Evolutionary conservation across 2,888 invertebrate species (phyloP), one percentile per base, ranked within the genome.

Genomic region (Sinodicranocentrus sp.): DNA sequence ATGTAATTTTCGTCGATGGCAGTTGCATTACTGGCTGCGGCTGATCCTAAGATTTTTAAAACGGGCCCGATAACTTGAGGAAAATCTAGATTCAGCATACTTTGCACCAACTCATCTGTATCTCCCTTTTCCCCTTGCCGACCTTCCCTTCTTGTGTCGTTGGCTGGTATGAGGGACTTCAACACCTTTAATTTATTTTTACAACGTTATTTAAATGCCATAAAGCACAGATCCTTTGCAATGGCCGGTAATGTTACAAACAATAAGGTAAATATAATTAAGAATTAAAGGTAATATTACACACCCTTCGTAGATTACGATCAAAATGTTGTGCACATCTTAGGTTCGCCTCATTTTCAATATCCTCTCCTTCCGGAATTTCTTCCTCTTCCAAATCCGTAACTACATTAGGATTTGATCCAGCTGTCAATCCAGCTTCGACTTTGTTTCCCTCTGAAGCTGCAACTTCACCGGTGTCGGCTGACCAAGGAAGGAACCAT

Each of bases 1-100:
- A 72, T 77, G 67, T 84, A 84, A 26, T 67, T 72, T 77, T 78
- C 59, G 33, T 84, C 84, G 25, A 84, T 78, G 6, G 72, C 71
- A 10, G 77, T 84, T 17, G 78, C 72, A 72, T 84, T 84, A 17
- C 19, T 44, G 15, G 77, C 65, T 17, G 57, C 57, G 28, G 84
- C 84, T 2, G 78, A 71, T 2, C 54, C 33, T 43, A 84, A 13
- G 21, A 84, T 63, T 43, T 52, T 65, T 3, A 77, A 21, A 1
- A 84, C 63, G 23, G 84, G 84, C 13, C 23, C 67, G 1, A 84
- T 3, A 21, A 84, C 61, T 57, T 65, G 48, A 19, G 78, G 28
- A 1, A 63, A 25, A 5, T 84, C 78, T 10, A 84, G 43, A 26
- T 84, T 52, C n/a, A 84, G 25, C 68, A 68, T 19, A 17, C 68